A percentile compares a stretch with the other conserved stretches of the same genome.
Evolutionary conservation across 2,888 invertebrate species (phyloP).

Genomic region (Drosophila phalerata): DNA sequence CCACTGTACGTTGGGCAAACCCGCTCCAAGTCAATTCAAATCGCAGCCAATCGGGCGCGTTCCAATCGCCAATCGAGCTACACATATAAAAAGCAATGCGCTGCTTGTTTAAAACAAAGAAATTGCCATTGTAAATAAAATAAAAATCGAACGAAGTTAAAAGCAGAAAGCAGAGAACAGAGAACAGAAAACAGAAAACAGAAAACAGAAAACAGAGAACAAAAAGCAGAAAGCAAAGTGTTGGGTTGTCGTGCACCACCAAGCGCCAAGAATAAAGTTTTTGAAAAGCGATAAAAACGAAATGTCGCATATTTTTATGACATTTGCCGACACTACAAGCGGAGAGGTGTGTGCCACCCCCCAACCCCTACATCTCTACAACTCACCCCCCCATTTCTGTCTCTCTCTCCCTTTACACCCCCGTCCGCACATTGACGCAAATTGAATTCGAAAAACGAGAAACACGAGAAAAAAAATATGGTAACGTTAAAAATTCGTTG

Average conservation of each 20-base stretch:
- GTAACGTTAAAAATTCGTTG: conserved; percentile 49
- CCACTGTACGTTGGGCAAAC: conserved; percentile 32
- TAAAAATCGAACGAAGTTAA: conserved; percentile 46
- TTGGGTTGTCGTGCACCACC: conserved; percentile 36
- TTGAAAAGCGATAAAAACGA: conserved; percentile 86
- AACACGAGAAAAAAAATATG: conserved; percentile 35
- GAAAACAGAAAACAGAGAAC: neutral
- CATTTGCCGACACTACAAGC: conserved; percentile 73
- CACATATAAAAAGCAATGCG: conserved; percentile 81
- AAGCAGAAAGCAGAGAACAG: conserved; percentile 19
- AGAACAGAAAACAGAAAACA: conserved; percentile 46
- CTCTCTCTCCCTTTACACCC: conserved; percentile 12
- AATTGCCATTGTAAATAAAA: conserved; percentile 80
- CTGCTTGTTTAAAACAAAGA: conserved; percentile 81
- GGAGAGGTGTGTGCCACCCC: conserved; percentile 39
- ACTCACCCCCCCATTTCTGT: neutral
- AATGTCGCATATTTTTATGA: conserved; percentile 86
- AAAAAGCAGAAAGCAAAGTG: conserved; percentile 41
- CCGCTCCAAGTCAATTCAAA: conserved; percentile 44
- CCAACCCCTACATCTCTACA: neutral
- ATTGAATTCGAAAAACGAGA: conserved; percentile 66
- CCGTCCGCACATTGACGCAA: conserved; percentile 47
- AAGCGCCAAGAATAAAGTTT: conserved; percentile 83
- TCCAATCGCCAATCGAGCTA: conserved; percentile 75
- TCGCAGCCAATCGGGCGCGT: conserved; percentile 78